phyloP scores from a whole-genome alignment of 2,113 vertebrate species.

The Percina caprodes region DNA sequence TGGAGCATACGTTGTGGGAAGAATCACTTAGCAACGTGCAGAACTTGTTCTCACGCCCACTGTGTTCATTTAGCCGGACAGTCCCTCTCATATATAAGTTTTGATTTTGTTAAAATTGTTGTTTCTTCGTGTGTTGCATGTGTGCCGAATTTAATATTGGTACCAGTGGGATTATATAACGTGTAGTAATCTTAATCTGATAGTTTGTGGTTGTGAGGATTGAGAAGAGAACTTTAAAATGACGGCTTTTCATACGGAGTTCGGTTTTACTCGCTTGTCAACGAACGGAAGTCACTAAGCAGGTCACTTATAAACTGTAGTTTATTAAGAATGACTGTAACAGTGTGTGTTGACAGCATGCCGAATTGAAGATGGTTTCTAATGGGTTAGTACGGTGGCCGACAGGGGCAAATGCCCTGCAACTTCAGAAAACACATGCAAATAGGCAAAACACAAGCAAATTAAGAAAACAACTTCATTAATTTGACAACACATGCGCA shows the following conservation, averaged over 20 bases:
- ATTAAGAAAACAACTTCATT: too few species aligned
- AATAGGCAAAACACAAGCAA: too few species aligned
- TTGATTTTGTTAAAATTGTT: neutral
- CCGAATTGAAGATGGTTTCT: neutral
- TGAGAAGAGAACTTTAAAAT: neutral
- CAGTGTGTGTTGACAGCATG: neutral
- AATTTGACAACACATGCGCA: too few species aligned
- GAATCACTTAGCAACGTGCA: neutral
- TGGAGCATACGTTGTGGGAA: fast-evolving
- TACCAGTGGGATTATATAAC: fast-evolving
- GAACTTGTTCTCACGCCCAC: conserved; percentile 54
- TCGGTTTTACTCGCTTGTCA: neutral
- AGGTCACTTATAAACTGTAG: neutral
- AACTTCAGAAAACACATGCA: too few species aligned
- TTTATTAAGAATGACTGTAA: neutral
- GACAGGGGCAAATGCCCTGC: too few species aligned
- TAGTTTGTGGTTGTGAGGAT: neutral
- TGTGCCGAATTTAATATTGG: neutral
- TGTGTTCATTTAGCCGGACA: neutral
- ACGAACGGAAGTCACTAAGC: neutral
- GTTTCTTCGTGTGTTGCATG: neutral
- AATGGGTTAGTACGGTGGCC: too few species aligned
- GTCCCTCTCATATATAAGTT: neutral
- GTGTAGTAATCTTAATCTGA: fast-evolving
- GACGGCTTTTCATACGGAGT: neutral